These are phyloP conservation scores for Hozukius guyotensis DNA, from an alignment of 2,797 vertebrate species.

Conservation along the genomic window DNA sequence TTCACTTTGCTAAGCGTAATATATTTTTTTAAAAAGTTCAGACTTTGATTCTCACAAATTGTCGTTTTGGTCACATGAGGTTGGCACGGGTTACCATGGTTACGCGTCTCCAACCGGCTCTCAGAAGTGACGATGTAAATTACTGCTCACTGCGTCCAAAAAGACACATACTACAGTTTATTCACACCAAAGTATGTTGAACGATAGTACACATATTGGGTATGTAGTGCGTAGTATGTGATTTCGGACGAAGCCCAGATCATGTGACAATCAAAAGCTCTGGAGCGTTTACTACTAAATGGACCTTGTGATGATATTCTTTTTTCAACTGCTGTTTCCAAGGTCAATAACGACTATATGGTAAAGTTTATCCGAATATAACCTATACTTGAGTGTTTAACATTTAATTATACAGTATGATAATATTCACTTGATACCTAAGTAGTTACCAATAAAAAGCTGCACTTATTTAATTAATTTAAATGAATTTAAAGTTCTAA, in stretches of 20 bases:
- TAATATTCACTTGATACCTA: conserved; percentile 15
- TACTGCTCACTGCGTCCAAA: accelerated
- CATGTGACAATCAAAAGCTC: background rate
- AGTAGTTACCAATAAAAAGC: conserved; percentile 16
- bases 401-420: background rate
- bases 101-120: too few species aligned
- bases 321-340: background rate
- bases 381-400: conserved; percentile 15
- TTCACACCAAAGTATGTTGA: too few species aligned
- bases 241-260: background rate
- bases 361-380: background rate
- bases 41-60: too few species aligned
- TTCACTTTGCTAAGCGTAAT: too few species aligned
- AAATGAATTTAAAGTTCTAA: conserved; percentile 1
- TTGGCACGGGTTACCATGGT: too few species aligned
- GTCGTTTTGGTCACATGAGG: too few species aligned
- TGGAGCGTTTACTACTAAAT: background rate
- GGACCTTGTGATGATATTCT: background rate
- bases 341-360: background rate
- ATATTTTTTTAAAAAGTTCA: too few species aligned
- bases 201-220: too few species aligned
- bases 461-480: background rate
- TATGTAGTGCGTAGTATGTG: too few species aligned
- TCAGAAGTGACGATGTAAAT: too few species aligned
- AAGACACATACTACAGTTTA: too few species aligned